A percentile compares a stretch with the other conserved stretches of the same genome.
phyloP scores from a whole-genome alignment of 2,113 vertebrate species.

The Collichthys lucidus region DNA sequence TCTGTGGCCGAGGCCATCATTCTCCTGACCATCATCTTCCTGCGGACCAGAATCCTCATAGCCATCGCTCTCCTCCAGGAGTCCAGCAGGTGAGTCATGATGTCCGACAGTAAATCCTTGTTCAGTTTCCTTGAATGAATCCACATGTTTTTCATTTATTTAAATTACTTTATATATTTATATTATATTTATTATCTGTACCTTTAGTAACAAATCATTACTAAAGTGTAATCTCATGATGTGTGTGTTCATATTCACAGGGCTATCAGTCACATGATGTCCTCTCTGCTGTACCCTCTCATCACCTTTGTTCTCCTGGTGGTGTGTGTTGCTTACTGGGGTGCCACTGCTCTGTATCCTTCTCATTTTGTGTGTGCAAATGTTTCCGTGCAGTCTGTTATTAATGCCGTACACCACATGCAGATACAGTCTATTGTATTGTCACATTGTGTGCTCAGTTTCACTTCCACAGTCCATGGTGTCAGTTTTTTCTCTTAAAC shows the following conservation, averaged over 20 bases:
- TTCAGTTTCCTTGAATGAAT: not conserved
- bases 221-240: not conserved
- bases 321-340: constrained; percentile 91
- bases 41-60: constrained; percentile 88
- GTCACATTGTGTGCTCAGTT: not conserved
- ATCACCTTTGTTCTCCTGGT: constrained; percentile 90
- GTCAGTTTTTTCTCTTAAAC: constrained; percentile 56
- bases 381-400: not conserved
- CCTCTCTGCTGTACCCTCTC: constrained; percentile 87
- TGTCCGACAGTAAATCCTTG: not conserved
- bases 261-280: constrained; percentile 90
- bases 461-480: not conserved
- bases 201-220: no score
- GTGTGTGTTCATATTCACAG: constrained; percentile 72
- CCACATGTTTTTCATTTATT: no score
- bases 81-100: constrained; percentile 87
- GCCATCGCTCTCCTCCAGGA: constrained; percentile 91
- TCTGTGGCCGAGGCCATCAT: constrained; percentile 85
- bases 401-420: not conserved
- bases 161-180: no score
- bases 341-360: constrained; percentile 92
- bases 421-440: not conserved
- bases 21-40: constrained; percentile 87
- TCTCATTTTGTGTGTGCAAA: not conserved
- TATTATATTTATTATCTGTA: not conserved